Evolutionary conservation across 2,797 vertebrate genomes (phyloP).

Genomic region (Xenentodon cancila): DNA sequence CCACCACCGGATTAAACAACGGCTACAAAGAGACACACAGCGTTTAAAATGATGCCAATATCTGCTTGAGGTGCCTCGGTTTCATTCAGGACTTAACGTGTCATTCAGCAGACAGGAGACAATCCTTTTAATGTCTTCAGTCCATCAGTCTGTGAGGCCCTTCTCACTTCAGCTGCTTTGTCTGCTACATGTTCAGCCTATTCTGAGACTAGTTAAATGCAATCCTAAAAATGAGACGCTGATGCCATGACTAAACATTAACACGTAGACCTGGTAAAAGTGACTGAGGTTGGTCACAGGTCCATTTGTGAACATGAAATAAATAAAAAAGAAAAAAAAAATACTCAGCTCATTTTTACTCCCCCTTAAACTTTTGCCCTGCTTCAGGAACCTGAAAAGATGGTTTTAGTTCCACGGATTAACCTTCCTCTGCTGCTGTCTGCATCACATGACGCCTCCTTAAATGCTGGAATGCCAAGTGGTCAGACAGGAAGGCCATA

Average conservation of each 20-base stretch:
- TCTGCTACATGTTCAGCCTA: background rate
- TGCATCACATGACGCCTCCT: conserved; percentile 60
- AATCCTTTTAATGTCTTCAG: conserved; percentile 37
- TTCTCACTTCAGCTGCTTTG: conserved; percentile 1
- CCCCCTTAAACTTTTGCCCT: conserved; percentile 21
- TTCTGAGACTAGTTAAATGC: too few relatives aligned
- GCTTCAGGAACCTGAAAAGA: conserved; percentile 22
- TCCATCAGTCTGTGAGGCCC: conserved; percentile 32
- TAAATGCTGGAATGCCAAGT: conserved; percentile 43
- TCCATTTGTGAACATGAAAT: conserved; percentile 15
- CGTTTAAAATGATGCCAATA: conserved; percentile 40
- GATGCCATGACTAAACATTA: too few relatives aligned
- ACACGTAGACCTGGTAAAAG: too few relatives aligned
- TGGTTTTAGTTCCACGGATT: conserved; percentile 47
- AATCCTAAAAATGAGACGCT: too few relatives aligned
- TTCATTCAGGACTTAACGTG: conserved; percentile 36
- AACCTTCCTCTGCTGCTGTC: conserved; percentile 52
- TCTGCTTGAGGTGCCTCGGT: conserved; percentile 37
- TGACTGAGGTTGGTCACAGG: background rate
- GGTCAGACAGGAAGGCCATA: conserved; percentile 61
- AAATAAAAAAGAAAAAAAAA: too few relatives aligned
- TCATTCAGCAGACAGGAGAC: conserved; percentile 46
- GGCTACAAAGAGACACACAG: conserved; percentile 16
- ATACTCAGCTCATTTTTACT: conserved; percentile 4
- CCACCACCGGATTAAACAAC: conserved; percentile 22